phyloP scores from a whole-genome alignment of 2,113 vertebrate genomes.

The Uria aalge region DNA sequence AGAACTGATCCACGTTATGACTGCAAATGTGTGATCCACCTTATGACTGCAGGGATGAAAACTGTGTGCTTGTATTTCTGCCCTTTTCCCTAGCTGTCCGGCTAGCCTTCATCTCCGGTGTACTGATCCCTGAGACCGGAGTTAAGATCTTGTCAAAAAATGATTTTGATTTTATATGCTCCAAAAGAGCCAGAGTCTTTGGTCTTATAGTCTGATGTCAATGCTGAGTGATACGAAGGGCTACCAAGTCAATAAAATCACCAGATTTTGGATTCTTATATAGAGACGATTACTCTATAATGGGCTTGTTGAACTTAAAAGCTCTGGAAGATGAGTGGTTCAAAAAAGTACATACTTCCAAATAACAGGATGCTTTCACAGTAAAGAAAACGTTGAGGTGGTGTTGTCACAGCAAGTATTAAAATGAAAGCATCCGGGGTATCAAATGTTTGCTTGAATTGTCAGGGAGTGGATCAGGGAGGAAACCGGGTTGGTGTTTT shows the following conservation, averaged over 20 bases:
- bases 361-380: background rate
- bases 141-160: background rate
- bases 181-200: background rate
- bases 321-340: background rate
- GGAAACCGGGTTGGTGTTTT: background rate
- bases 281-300: background rate
- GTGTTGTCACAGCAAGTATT: background rate
- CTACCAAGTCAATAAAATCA: background rate
- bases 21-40: background rate
- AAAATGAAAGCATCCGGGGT: background rate
- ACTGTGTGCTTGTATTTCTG: background rate
- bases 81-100: background rate
- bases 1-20: background rate
- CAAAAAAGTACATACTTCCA: background rate
- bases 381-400: background rate
- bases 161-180: background rate
- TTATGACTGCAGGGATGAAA: background rate
- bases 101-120: background rate
- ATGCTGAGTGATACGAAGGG: background rate
- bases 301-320: background rate
- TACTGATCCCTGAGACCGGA: background rate
- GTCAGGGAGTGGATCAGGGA: background rate
- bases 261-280: background rate
- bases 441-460: background rate
- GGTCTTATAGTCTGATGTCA: background rate